A percentile compares a stretch with the other conserved stretches of the same genome.
These are phyloP conservation scores for Crotophaga sulcirostris DNA, from an alignment of 2,113 vertebrate species.

Conservation along the genomic window DNA sequence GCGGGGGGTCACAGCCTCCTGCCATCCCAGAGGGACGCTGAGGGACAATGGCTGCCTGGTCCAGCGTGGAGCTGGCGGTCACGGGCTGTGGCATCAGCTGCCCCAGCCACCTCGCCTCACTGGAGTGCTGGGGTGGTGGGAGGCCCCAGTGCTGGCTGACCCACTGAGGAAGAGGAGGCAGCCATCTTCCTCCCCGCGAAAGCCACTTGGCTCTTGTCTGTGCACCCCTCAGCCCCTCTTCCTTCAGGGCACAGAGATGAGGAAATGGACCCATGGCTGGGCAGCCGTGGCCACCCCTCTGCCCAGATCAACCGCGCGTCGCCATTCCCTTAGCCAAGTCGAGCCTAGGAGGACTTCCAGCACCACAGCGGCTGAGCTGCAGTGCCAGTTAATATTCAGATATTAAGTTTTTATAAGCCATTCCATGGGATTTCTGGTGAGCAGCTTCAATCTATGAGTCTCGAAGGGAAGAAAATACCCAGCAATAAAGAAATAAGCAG, in stretches of 20 bases:
- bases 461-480: background rate
- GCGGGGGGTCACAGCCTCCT: fast-evolving
- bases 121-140: too few relatives aligned
- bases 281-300: background rate
- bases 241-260: background rate
- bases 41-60: background rate
- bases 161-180: too few relatives aligned
- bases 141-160: background rate
- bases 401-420: background rate
- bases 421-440: background rate
- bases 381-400: background rate
- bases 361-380: background rate
- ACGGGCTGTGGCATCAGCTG: too few relatives aligned
- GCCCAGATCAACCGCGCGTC: fast-evolving
- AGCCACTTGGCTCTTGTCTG: background rate
- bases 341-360: background rate
- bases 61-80: fast-evolving
- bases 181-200: fast-evolving
- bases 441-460: background rate
- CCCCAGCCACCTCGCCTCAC: fast-evolving
- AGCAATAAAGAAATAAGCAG: background rate
- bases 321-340: fast-evolving
- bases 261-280: fast-evolving
- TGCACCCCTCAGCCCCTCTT: background rate
- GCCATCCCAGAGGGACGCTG: fast-evolving